phyloP scores from a whole-genome alignment of 2,113 vertebrate species.

The Passer domesticus region DNA sequence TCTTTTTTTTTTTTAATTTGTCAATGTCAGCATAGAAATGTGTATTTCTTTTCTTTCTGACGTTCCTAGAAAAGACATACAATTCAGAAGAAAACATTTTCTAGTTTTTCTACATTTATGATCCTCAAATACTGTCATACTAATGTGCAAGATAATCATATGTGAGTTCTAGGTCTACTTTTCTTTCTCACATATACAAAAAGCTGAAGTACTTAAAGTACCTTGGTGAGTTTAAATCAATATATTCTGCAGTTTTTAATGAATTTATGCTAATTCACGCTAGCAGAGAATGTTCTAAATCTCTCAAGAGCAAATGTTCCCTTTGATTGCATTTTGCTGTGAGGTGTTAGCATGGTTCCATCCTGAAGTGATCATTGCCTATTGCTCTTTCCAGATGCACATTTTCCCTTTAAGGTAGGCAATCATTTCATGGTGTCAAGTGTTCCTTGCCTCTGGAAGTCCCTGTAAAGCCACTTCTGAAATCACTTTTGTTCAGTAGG shows the following conservation, averaged over 20 bases:
- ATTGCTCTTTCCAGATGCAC: background rate
- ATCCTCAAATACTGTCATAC: background rate
- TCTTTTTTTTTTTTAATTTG: background rate
- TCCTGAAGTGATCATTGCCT: background rate
- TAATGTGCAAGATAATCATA: background rate
- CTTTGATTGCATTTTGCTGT: slow-evolving; percentile 30
- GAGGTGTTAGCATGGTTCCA: background rate
- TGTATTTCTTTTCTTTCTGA: background rate
- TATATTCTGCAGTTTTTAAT: background rate
- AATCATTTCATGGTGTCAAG: background rate
- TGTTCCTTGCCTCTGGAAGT: background rate
- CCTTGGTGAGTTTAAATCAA: background rate
- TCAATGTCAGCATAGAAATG: background rate
- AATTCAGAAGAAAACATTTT: background rate
- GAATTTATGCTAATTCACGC: slow-evolving; percentile 8
- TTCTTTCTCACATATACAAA: background rate
- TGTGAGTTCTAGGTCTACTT: background rate
- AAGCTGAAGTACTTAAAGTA: background rate
- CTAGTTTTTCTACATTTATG: background rate
- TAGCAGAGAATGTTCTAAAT: background rate
- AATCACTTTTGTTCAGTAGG: background rate
- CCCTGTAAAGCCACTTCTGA: background rate
- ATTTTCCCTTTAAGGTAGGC: background rate
- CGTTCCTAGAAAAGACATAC: background rate
- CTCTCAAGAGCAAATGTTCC: background rate